Evolutionary conservation across 30 jellyfish, hydroid and myxozoan genomes (phyloP).

Genomic region (Aurelia aurita): DNA sequence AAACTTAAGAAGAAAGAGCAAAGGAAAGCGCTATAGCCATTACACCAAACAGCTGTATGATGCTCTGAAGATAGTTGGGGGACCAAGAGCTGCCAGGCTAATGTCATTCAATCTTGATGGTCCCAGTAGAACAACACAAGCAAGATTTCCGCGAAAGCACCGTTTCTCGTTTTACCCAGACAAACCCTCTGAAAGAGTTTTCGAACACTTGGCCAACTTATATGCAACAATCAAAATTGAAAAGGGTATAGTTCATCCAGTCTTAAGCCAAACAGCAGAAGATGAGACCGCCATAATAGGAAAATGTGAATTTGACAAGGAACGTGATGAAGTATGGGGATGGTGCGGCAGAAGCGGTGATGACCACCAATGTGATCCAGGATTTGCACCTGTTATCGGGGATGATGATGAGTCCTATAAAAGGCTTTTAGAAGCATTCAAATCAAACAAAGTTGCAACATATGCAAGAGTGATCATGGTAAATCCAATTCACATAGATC

Average conservation of each 20-base stretch:
- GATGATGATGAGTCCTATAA: conserved; percentile 25
- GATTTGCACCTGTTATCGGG: conserved; percentile 16
- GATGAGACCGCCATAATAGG: too few species aligned
- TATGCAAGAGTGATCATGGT: conserved; percentile 35
- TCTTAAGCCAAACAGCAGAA: conserved; percentile 39
- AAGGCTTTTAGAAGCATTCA: conserved; percentile 25
- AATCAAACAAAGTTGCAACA: conserved; percentile 8
- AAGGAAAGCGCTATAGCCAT: too few species aligned
- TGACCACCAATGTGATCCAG: conserved; percentile 11
- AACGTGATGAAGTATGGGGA: not conserved
- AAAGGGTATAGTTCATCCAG: not conserved
- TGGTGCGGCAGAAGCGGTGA: conserved; percentile 39
- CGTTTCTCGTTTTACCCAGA: conserved; percentile 14
- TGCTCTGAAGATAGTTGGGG: conserved; percentile 19
- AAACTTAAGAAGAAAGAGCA: too few species aligned
- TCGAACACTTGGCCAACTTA: conserved; percentile 3
- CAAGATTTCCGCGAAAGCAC: conserved; percentile 1
- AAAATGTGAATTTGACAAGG: not conserved
- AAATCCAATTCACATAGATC: conserved; percentile 24
- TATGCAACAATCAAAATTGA: not conserved
- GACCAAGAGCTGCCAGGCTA: conserved; percentile 8
- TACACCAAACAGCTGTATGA: conserved; percentile 7
- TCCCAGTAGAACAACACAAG: not conserved
- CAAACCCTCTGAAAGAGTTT: conserved; percentile 34
- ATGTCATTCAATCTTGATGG: conserved; percentile 1